Evolutionary conservation across 2,113 vertebrate species (phyloP).

Genomic region (Progne subis): DNA sequence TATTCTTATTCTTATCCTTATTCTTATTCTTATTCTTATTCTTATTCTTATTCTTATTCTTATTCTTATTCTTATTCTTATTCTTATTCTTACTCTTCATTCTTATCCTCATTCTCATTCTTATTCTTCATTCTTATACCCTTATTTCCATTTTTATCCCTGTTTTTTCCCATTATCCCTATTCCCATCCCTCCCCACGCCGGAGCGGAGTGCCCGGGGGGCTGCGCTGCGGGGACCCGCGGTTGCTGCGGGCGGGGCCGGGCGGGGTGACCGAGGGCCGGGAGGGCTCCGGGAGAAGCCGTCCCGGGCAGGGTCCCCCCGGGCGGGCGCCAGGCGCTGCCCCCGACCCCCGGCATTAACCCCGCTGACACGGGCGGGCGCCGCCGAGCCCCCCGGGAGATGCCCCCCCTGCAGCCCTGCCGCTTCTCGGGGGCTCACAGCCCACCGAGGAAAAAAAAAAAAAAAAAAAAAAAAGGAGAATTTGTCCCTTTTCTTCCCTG

Average conservation of each 20-base stretch:
- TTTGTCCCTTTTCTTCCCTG: background rate
- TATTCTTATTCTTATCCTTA: no score
- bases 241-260: background rate
- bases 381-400: background rate
- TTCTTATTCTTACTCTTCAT: no score
- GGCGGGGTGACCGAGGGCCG: background rate
- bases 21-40: no score
- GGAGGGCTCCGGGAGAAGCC: background rate
- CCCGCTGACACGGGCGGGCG: constrained; percentile 62
- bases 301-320: background rate
- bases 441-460: background rate
- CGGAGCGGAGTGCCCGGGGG: background rate
- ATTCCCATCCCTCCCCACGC: background rate
- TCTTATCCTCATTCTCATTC: no score
- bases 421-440: background rate
- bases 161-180: background rate
- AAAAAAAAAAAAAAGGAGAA: background rate
- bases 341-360: constrained; percentile 80
- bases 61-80: no score
- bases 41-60: no score
- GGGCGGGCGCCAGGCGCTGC: constrained; percentile 78
- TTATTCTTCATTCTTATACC: no score
- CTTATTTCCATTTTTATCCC: no score
- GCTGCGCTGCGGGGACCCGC: background rate
- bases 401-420: background rate